Base-by-base conservation (phyloP, 2,888 invertebrate genomes). In the Pyrochroa serraticornis region DNA sequence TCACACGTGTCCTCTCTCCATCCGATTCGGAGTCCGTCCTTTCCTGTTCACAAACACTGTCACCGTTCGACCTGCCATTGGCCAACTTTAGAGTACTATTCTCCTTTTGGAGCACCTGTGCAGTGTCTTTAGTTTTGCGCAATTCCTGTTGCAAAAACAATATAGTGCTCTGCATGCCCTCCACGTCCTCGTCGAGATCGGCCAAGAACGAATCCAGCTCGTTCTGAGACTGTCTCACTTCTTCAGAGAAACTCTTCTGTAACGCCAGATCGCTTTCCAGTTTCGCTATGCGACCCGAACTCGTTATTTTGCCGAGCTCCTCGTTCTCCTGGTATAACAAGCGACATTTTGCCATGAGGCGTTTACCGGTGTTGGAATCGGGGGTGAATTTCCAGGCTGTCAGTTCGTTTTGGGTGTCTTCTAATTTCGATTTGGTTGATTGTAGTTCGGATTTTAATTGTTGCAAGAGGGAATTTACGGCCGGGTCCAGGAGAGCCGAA, bases 301-400 rank as follows among this genome's bases (percentile, higher is more conserved):
- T 93, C 39, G 97, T 95, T 86, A 95, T 92, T 75, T 95, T 92
- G 7, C 97, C 97, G 12, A 98, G 84, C 75, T 98, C 97, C 79
- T 97, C 97, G 80, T 98, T 98, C 79, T 98, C 97, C 79, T 97
- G 95, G 76, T 97, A 93, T 42, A 98, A 81, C 66, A 95, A 82
- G 61, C 97, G 87, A 77, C 97, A 98, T 78, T 97, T 96, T 7
- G 97, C 96, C 97, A 98, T 97, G 66, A 98, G 82, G 67, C 97
- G 88, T 81, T 97, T 98, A 64, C 98, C 98, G 42, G 97, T 97
- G 82, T 96, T 96, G 63, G 96, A 97, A 80, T 98, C 98, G n/a
- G 97, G 96, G 8, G 97, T 97, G 80, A 98, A 98, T 81, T 98
- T 98, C 97, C 97, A 98, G 1, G 98, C 97, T 52, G 94, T 92